These are phyloP conservation scores for Orchesellides sinensis DNA, from an alignment of 2,888 invertebrate species.

Conservation along the genomic window DNA sequence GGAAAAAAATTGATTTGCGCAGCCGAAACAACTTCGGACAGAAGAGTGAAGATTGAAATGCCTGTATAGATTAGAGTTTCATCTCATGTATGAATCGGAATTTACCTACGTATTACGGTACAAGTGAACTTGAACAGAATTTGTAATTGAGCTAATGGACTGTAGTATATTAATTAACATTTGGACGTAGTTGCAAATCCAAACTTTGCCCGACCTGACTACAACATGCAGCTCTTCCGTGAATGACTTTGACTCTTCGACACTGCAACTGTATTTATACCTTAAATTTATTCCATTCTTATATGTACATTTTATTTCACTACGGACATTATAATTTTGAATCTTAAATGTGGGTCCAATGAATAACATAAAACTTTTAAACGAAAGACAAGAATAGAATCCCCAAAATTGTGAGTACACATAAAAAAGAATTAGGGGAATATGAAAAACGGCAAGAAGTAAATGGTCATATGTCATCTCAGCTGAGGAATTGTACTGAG, in stretches of 20 bases:
- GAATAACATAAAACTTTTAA: too few species aligned
- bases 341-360: too few species aligned
- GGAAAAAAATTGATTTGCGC: conserved; percentile 10
- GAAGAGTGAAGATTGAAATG: conserved; percentile 8
- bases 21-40: background rate
- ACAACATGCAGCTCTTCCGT: too few species aligned
- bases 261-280: too few species aligned
- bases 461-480: conserved; percentile 47
- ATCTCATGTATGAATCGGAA: conserved; percentile 18
- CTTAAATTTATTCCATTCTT: too few species aligned
- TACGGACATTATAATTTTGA: too few species aligned
- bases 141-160: conserved; percentile 51
- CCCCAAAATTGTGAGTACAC: background rate
- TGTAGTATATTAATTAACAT: conserved; percentile 5
- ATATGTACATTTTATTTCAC: too few species aligned
- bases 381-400: too few species aligned
- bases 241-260: too few species aligned
- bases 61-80: background rate
- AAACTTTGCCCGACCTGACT: too few species aligned
- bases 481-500: conserved; percentile 43
- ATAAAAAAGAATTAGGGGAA: background rate
- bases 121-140: conserved; percentile 36
- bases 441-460: background rate
- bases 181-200: too few species aligned
- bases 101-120: conserved; percentile 36